These are phyloP conservation scores for Synergus umbraculus DNA, from an alignment of 2,888 invertebrate species.

Conservation along the genomic window DNA sequence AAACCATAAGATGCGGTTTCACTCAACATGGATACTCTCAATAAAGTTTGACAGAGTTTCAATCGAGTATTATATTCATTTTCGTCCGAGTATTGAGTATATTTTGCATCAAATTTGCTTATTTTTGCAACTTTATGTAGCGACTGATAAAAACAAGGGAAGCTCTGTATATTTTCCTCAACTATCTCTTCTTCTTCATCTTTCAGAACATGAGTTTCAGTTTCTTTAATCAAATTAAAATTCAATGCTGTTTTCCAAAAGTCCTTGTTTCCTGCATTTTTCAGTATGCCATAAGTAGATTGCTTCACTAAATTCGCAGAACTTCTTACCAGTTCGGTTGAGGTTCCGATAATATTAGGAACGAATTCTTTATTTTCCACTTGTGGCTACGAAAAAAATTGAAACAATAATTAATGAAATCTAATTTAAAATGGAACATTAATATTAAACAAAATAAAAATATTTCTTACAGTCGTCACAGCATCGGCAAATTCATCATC, in stretches of 20 bases:
- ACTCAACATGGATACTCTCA: slow-evolving; percentile 74
- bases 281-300: slow-evolving; percentile 75
- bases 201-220: slow-evolving; percentile 54
- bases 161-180: slow-evolving; percentile 67
- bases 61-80: slow-evolving; percentile 70
- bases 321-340: slow-evolving; percentile 78
- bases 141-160: slow-evolving; percentile 75
- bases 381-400: slow-evolving; percentile 62
- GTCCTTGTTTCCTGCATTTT: slow-evolving; percentile 71
- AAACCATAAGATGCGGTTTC: slow-evolving; percentile 72
- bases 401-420: slow-evolving; percentile 32
- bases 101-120: slow-evolving; percentile 72
- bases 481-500: slow-evolving; percentile 81
- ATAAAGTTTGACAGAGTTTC: slow-evolving; percentile 73
- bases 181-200: slow-evolving; percentile 52
- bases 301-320: slow-evolving; percentile 74
- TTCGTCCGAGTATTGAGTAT: slow-evolving; percentile 72
- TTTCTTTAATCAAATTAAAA: slow-evolving; percentile 57
- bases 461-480: slow-evolving; percentile 79
- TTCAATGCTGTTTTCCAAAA: slow-evolving; percentile 76
- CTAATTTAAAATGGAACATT: neutral
- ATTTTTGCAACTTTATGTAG: slow-evolving; percentile 67
- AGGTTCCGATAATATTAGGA: slow-evolving; percentile 72
- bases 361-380: slow-evolving; percentile 70
- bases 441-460: slow-evolving; percentile 15